Conservation (phyloP, 2,888 invertebrate species). For the Alviniconcha strummeri region DNA sequence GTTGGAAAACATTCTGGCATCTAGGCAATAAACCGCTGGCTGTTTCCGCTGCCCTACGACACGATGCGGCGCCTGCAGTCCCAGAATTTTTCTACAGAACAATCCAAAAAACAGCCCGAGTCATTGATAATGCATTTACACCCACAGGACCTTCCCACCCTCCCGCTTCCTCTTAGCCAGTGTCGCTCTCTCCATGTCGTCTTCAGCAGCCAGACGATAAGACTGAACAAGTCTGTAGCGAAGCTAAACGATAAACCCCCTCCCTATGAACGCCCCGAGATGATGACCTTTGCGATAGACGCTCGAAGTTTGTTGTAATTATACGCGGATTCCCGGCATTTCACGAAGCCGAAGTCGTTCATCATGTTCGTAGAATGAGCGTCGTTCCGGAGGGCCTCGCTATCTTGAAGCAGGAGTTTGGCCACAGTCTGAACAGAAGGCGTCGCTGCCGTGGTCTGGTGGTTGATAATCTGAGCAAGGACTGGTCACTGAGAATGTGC, state of each 20-base stretch:
- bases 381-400: not conserved
- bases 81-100: not conserved
- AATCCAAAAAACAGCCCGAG: not conserved
- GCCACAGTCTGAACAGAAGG: not conserved
- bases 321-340: constrained; percentile 22
- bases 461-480: not conserved
- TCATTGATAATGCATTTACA: constrained; percentile 14
- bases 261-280: not conserved
- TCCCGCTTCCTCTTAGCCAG: too few species aligned
- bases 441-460: not conserved
- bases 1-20: not conserved
- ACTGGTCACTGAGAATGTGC: too few species aligned
- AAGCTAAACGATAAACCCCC: constrained; percentile 10
- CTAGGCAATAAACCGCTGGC: not conserved
- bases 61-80: not conserved
- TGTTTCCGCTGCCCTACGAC: not conserved
- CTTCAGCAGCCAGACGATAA: too few species aligned
- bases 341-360: not conserved
- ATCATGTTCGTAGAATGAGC: constrained; percentile 23
- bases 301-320: constrained; percentile 17
- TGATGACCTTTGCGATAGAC: not conserved
- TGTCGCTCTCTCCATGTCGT: too few species aligned
- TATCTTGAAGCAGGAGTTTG: not conserved
- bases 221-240: too few species aligned
- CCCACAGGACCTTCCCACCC: not conserved